Conservation (phyloP, 1,140 invertebrate species). For the Dryas iulia region DNA sequence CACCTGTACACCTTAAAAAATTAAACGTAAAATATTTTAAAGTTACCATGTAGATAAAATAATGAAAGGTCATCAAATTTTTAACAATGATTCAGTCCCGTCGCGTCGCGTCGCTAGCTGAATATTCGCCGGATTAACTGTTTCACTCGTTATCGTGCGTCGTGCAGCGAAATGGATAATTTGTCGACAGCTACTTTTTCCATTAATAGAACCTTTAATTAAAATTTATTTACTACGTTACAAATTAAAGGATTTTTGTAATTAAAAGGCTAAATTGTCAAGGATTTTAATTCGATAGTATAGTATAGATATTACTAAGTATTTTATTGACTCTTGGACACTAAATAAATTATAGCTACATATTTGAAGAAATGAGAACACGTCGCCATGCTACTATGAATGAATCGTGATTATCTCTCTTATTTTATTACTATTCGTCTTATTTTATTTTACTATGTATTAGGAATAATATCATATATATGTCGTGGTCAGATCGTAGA, state of each 20-base stretch:
- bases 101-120: slow-evolving; percentile 14
- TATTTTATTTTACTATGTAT: no score
- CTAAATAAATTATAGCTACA: no score
- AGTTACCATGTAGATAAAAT: not conserved
- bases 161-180: slow-evolving; percentile 18
- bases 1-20: not conserved
- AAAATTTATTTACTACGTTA: slow-evolving; percentile 9
- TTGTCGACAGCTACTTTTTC: slow-evolving; percentile 12
- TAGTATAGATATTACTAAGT: no score
- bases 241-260: not conserved
- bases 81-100: slow-evolving; percentile 4
- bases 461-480: no score
- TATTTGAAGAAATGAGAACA: no score
- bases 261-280: no score
- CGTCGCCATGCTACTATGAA: no score
- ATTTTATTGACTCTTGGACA: no score
- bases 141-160: slow-evolving; percentile 19
- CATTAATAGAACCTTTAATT: slow-evolving; percentile 17
- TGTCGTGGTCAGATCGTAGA: no score
- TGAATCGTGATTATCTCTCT: no score
- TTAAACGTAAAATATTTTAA: not conserved
- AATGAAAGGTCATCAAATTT: not conserved
- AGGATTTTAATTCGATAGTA: no score
- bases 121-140: slow-evolving; percentile 23
- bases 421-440: no score